These are phyloP conservation scores for Palythoa heliodiscus DNA, from an alignment of 92 coral and sea anemone genomes.

Conservation along the genomic window DNA sequence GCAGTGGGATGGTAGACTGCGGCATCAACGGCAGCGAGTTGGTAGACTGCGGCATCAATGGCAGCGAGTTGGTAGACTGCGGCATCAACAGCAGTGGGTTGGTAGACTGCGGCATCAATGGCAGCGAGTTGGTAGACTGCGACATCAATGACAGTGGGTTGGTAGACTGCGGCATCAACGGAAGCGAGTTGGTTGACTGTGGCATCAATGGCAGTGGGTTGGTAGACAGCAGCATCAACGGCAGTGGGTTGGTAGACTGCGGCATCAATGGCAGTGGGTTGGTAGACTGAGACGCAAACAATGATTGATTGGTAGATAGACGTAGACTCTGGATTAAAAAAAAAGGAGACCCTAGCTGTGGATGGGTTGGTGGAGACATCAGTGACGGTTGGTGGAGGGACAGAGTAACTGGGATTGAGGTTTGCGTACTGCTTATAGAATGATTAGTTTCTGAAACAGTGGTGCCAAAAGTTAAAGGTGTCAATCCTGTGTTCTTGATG, in stretches of 20 bases:
- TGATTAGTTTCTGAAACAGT: too few relatives aligned
- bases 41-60: background rate
- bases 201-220: too few relatives aligned
- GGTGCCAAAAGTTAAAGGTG: background rate
- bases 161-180: too few relatives aligned
- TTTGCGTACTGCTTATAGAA: background rate
- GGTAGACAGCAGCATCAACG: background rate
- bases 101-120: too few relatives aligned
- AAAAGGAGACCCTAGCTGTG: conserved; percentile 7
- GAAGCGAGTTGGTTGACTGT: background rate
- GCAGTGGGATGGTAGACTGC: too few relatives aligned
- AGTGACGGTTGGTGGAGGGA: background rate
- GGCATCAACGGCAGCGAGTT: too few relatives aligned
- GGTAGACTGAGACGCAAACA: too few relatives aligned
- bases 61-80: background rate
- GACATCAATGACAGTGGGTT: too few relatives aligned
- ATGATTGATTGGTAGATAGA: too few relatives aligned
- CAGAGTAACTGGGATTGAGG: background rate
- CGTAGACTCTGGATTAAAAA: conserved; percentile 7
- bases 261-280: too few relatives aligned
- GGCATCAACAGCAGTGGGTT: background rate
- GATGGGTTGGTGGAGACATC: background rate
- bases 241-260: too few relatives aligned
- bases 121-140: too few relatives aligned
- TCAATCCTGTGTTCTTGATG: background rate